Evolutionary conservation across 2,113 vertebrate species (phyloP).

Genomic region (Zeus faber): DNA sequence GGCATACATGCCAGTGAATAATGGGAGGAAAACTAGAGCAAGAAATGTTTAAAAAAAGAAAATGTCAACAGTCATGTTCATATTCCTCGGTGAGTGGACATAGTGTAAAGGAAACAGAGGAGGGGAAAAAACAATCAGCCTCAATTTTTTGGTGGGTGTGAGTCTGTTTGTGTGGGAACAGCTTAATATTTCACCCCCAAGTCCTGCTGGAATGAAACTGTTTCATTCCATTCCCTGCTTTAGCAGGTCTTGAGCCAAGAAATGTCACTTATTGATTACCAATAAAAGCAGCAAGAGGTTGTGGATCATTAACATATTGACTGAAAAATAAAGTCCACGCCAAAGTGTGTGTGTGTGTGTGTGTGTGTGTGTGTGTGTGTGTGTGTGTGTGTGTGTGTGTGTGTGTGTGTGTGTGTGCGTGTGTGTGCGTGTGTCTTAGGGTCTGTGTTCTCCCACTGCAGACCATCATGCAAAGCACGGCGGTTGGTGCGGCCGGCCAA

Average conservation of each 20-base stretch:
- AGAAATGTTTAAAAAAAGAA: too few species aligned
- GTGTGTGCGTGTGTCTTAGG: background rate
- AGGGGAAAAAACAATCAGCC: background rate
- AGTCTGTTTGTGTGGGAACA: too few species aligned
- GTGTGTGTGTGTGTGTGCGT: background rate
- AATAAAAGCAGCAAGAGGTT: constrained; percentile 2
- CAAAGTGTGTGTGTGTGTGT: constrained; percentile 1
- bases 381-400: background rate
- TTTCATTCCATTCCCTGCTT: background rate
- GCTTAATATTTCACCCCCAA: too few species aligned
- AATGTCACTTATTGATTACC: constrained; percentile 5
- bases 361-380: background rate
- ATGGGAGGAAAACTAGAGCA: background rate
- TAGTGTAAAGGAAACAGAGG: too few species aligned
- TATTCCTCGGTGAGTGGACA: too few species aligned
- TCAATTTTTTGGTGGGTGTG: background rate
- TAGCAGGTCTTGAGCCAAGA: background rate
- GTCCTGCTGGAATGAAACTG: background rate
- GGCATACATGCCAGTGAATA: too few species aligned
- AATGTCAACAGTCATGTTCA: too few species aligned
- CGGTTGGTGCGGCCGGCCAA: background rate
- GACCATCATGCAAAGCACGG: background rate
- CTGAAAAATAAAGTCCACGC: constrained; percentile 2
- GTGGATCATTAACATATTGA: constrained; percentile 10
- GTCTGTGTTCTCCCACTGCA: background rate